phyloP scores from a whole-genome alignment of 2,113 vertebrate genomes.

The Psilopsiagon aurifrons region DNA sequence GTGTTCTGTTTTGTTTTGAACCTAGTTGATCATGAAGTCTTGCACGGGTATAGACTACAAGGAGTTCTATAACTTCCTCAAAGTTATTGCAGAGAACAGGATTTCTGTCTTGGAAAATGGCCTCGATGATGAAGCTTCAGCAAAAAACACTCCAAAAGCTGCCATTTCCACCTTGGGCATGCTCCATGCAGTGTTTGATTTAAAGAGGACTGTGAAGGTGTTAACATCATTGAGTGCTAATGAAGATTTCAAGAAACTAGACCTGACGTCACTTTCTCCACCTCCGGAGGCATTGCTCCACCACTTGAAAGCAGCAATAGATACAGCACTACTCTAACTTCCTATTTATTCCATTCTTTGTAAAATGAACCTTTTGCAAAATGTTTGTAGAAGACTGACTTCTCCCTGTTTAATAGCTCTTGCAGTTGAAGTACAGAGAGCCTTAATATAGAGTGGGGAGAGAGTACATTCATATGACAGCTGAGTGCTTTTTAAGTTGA shows the following conservation, averaged over 20 bases:
- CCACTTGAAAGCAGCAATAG: slow-evolving; percentile 80
- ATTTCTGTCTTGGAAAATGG: slow-evolving; percentile 75
- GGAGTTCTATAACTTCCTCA: slow-evolving; percentile 92
- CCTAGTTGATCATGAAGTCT: slow-evolving; percentile 91
- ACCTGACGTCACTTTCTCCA: slow-evolving; percentile 67
- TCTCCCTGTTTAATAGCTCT: neutral
- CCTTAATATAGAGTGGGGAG: neutral
- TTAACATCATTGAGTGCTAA: slow-evolving; percentile 84
- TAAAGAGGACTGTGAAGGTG: slow-evolving; percentile 82
- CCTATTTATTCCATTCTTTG: neutral
- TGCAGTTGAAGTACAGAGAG: neutral
- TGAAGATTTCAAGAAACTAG: slow-evolving; percentile 86
- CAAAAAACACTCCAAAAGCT: slow-evolving; percentile 56
- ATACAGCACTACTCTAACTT: slow-evolving; percentile 27
- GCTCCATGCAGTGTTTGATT: slow-evolving; percentile 88
- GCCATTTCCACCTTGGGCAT: slow-evolving; percentile 75
- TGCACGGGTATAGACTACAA: slow-evolving; percentile 92
- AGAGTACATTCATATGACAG: neutral
- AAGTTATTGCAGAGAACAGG: slow-evolving; percentile 85
- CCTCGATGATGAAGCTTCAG: slow-evolving; percentile 52
- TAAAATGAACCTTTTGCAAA: neutral
- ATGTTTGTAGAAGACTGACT: neutral
- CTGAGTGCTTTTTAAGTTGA: neutral
- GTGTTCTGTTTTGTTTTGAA: neutral
- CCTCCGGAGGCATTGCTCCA: slow-evolving; percentile 79